Evolutionary conservation across 2,113 vertebrate genomes (phyloP), one percentile per base, ranked within the genome.

Genomic region (Poecile atricapillus): DNA sequence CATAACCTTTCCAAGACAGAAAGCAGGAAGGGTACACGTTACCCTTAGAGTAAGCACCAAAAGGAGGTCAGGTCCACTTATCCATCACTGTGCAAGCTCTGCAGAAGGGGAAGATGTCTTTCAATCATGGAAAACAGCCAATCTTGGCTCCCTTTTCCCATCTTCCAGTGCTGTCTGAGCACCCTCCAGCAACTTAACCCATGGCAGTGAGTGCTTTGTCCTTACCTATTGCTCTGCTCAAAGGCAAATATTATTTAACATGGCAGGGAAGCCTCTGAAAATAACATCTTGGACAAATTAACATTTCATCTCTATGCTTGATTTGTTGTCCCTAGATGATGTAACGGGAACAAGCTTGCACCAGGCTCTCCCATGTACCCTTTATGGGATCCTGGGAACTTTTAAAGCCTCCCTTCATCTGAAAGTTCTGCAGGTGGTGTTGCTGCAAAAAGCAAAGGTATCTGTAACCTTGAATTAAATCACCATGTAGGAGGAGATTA

Each of bases 181-280:
- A 65, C 13, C 62, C 63, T 58, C 31, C 78, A 64, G 84, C 2
- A 16, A 11, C 47, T 25, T 7, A 30, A 15, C 55, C 49, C 50
- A 58, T 0, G 5, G 60, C 83, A 49, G 81, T 3, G 55, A 37
- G 44, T 82, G 60, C 77, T 59, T 28, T 52, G 33, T 85, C 89
- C 81, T 84, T 46, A 46, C 58, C 76, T 63, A 43, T 30, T 28
- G 46, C 79, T 76, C 71, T 87, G 75, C 68, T 55, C 71, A 71
- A 52, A 60, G 56, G 76, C n/a, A 95, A 81, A 41, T 49, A 25
- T 11, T 78, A 17, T 71, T 90, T 74, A 74, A 74, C 25, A 39
- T 8, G 60, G 60, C 85, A 94, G 49, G 74, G 76, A 60, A 86
- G 43, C 59, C 70, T 90, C 90, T 90, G 79, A 74, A 95, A 86